Conservation (phyloP, 2,888 invertebrate species). For the Harpagoxenus sublaevis region DNA sequence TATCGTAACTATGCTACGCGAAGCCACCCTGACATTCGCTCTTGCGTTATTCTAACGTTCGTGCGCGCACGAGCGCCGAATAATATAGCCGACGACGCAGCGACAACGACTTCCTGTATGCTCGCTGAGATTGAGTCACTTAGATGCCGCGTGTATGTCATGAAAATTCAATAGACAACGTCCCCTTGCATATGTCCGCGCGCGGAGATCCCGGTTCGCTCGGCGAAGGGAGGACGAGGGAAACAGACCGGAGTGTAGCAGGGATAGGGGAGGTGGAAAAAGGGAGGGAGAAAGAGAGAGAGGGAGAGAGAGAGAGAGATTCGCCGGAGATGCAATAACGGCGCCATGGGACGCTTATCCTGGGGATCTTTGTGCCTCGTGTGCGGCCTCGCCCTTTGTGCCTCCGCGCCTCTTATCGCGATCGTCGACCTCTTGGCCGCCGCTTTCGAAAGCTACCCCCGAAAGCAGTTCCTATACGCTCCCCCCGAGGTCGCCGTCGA, state of each 20-base stretch:
- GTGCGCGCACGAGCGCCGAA: conserved; percentile 3
- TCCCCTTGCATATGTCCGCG: conserved; percentile 71
- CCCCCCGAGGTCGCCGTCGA: conserved; percentile 66
- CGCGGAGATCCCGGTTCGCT: conserved; percentile 10
- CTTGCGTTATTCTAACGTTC: conserved; percentile 21
- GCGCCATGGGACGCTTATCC: conserved; percentile 76
- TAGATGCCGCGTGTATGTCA: conserved; percentile 72
- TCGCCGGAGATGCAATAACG: conserved; percentile 72
- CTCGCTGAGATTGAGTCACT: conserved; percentile 76
- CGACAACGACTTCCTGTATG: conserved; percentile 60
- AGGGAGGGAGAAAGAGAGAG: conserved; percentile 6
- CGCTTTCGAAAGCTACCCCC: conserved; percentile 70
- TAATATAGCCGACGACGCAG: conserved; percentile 55
- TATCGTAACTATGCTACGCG: conserved; percentile 51
- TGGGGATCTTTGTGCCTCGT: conserved; percentile 77
- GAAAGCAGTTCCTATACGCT: conserved; percentile 66
- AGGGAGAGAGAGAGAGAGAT: conserved; percentile 59
- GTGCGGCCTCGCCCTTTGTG: conserved; percentile 75
- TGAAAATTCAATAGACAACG: conserved; percentile 80
- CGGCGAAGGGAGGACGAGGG: conserved; percentile 13
- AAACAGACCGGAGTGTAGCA: conserved; percentile 3
- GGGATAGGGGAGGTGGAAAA: not conserved
- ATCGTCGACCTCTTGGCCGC: conserved; percentile 76
- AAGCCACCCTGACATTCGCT: conserved; percentile 25
- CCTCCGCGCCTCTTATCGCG: conserved; percentile 72